These are phyloP conservation scores for Callitettix versicolor DNA, from an alignment of 1,140 invertebrate genomes.

Conservation along the genomic window DNA sequence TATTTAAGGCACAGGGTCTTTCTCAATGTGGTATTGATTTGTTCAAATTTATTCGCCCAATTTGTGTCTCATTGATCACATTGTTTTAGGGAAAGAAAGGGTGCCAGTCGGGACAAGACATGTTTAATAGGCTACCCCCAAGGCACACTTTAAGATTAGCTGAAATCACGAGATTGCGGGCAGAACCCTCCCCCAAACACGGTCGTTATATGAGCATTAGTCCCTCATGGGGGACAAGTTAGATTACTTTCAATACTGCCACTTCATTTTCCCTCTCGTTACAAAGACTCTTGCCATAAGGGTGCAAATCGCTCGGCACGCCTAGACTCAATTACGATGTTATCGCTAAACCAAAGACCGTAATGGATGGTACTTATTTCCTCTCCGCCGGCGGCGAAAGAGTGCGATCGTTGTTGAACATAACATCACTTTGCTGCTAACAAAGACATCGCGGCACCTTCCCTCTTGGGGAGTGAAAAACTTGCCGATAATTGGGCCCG, in stretches of 20 bases:
- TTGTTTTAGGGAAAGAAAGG: no score
- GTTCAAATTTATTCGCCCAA: no score
- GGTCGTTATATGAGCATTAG: constrained; percentile 13
- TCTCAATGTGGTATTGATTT: no score
- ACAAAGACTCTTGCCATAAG: constrained; percentile 14
- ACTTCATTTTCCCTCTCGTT: constrained; percentile 14
- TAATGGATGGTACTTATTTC: constrained; percentile 20
- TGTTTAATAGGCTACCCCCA: background rate
- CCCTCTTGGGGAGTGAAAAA: background rate
- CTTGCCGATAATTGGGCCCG: no score
- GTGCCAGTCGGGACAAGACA: no score
- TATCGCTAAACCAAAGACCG: constrained; percentile 18
- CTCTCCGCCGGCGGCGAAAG: constrained; percentile 11
- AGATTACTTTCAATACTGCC: constrained; percentile 16
- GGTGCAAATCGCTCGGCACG: constrained; percentile 18
- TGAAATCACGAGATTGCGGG: constrained; percentile 13
- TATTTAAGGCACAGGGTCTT: no score
- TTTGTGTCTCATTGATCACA: no score
- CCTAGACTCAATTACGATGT: constrained; percentile 19
- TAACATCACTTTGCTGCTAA: background rate
- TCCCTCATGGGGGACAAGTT: constrained; percentile 11
- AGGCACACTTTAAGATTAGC: constrained; percentile 16
- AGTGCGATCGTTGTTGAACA: background rate
- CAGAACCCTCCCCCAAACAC: background rate
- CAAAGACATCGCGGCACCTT: background rate